A percentile compares a stretch with the other conserved stretches of the same genome.
Conservation (phyloP, 2,797 vertebrate species). For the Delichon dasypus region DNA sequence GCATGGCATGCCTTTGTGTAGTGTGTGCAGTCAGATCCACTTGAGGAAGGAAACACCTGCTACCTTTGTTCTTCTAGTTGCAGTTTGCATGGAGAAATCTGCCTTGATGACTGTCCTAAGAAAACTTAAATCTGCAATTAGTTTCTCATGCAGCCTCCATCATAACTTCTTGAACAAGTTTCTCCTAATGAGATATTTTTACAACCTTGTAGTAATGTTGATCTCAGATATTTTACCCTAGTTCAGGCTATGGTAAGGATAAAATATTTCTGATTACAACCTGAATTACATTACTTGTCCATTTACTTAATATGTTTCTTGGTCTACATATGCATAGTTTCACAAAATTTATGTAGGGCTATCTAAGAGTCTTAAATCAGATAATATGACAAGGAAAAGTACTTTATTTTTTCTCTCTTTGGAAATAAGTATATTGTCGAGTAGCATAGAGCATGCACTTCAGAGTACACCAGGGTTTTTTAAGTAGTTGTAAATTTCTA, state of each 20-base stretch:
- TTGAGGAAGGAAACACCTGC: neutral
- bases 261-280: neutral
- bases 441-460: neutral
- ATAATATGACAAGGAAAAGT: neutral
- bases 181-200: neutral
- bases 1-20: neutral
- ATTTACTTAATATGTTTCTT: neutral
- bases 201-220: fast-evolving
- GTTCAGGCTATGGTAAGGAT: neutral
- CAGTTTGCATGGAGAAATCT: neutral
- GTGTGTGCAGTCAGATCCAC: too few species aligned
- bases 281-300: neutral
- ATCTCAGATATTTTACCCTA: neutral
- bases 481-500: neutral
- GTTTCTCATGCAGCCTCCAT: neutral
- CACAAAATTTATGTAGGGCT: neutral
- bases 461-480: neutral
- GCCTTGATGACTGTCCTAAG: neutral
- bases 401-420: too few species aligned
- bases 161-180: neutral
- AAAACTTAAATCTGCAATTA: neutral
- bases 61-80: neutral
- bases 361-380: neutral
- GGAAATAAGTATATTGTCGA: neutral
- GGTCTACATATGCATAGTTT: neutral